Base-by-base conservation (phyloP, 2,888 invertebrate species). In the Nymphalis polychloros region DNA sequence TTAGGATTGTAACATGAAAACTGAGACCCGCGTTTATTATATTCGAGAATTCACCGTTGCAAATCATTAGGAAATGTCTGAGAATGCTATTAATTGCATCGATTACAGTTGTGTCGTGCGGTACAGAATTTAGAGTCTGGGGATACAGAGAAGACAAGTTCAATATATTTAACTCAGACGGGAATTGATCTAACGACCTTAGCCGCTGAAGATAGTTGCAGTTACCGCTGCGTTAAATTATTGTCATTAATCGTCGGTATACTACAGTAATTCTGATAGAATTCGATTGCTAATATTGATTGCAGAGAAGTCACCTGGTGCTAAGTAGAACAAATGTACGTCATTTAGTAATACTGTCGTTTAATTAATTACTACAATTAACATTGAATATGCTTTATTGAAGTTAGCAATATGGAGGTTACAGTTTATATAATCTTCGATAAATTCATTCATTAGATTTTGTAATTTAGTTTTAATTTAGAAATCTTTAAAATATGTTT, bases 121-220 rank as follows among this genome's bases (percentile, higher is more conserved):
- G 1, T 8, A n/a, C n/a, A 55, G 17, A 55, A 31, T 55, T 31
- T 27, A 17, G 53, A 31, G 53, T 55, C 31, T 16, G 6, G 31
- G 10, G 53, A 27, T 55, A 55, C 23, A 31, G 16, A 55, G 8
- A 52, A 17, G 53, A n/a, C 27, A 55, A 55, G 27, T 31, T 31
- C 53, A 13, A 55, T 31, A 31, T 31, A 31, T 55, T 55, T 31
- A 55, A 27, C 31, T 27, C 53, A 27, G 53, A 27, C 53, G 27
- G n/a, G 53, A 55, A 31, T 31, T 55, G 27, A 55, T 55, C 53
- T 55, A 55, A 55, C 53, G 53, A 31, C n/a, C 53, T 55, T n/a
- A 17, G 27, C n/a, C 8, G 52, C 53, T 53, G 27, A 27, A 53
- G 53, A 27, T 31, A 55, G 27, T 53, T 27, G 17, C 53, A 31